phyloP scores from a whole-genome alignment of 2,797 vertebrate genomes.

The Muscicapa striata region DNA sequence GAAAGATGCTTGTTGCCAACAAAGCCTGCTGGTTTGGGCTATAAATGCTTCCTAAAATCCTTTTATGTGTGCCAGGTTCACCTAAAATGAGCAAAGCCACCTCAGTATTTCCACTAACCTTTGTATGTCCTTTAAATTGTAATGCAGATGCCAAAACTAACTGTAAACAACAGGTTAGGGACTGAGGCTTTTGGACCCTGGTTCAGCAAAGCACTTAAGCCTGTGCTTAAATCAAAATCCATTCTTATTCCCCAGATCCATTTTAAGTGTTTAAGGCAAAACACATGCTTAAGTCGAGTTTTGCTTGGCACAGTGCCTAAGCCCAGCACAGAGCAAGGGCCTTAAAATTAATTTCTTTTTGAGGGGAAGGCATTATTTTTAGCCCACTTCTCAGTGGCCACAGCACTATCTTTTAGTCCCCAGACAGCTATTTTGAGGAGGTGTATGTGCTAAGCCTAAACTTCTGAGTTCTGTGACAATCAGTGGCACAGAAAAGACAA shows the following conservation, averaged over 20 bases:
- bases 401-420: neutral
- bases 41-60: constrained; percentile 27
- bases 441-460: neutral
- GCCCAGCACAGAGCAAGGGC: neutral
- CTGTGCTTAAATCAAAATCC: neutral
- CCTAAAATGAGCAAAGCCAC: constrained; percentile 11
- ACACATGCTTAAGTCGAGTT: neutral
- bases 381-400: neutral
- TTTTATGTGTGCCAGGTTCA: neutral
- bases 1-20: constrained; percentile 11
- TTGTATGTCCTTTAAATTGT: neutral
- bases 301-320: neutral
- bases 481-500: neutral
- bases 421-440: neutral
- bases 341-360: neutral
- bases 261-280: constrained; percentile 15
- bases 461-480: constrained; percentile 29
- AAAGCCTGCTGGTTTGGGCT: neutral
- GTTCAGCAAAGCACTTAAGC: neutral
- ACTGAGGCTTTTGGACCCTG: neutral
- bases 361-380: constrained; percentile 47
- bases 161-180: neutral
- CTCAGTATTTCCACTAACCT: constrained; percentile 2
- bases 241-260: neutral
- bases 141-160: neutral